These are phyloP conservation scores for Orchestia grillus DNA, from an alignment of 1,140 invertebrate genomes.

Conservation along the genomic window DNA sequence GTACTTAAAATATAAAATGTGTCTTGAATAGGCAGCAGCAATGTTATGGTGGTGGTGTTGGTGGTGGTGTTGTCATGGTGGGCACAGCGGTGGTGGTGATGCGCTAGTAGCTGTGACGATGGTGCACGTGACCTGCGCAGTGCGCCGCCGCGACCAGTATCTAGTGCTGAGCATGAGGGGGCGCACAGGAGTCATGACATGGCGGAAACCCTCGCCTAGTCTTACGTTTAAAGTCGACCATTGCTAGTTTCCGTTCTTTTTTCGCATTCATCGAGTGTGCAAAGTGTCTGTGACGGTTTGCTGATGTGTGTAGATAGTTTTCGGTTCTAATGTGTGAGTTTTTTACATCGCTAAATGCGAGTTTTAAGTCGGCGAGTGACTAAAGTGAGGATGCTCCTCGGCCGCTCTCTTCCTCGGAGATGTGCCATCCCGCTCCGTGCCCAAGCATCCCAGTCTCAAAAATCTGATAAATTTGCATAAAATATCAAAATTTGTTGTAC, in stretches of 20 bases:
- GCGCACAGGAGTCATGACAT: not conserved
- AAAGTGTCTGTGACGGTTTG: not conserved
- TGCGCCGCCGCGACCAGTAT: not conserved
- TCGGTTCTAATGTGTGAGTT: not conserved
- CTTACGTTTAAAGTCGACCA: not conserved
- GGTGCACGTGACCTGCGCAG: conserved; percentile 1
- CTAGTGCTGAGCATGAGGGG: not conserved
- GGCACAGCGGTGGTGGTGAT: not conserved
- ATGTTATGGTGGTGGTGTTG: not conserved
- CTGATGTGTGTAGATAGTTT: not conserved
- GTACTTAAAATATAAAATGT: not conserved
- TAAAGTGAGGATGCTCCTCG: not conserved
- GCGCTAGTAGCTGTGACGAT: not conserved
- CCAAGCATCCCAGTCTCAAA: not conserved
- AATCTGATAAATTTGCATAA: not conserved
- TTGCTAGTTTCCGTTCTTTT: not conserved
- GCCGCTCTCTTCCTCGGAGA: not conserved
- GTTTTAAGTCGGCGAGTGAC: not conserved
- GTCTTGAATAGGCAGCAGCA: not conserved
- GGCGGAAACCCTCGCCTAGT: not conserved
- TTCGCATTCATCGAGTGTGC: not conserved
- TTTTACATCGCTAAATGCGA: not conserved
- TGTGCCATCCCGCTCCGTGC: conserved; percentile 5
- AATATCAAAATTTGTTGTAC: not conserved
- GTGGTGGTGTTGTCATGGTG: not conserved